These are phyloP conservation scores for Oncorhynchus masou DNA, from an alignment of 2,113 vertebrate genomes.

Conservation along the genomic window DNA sequence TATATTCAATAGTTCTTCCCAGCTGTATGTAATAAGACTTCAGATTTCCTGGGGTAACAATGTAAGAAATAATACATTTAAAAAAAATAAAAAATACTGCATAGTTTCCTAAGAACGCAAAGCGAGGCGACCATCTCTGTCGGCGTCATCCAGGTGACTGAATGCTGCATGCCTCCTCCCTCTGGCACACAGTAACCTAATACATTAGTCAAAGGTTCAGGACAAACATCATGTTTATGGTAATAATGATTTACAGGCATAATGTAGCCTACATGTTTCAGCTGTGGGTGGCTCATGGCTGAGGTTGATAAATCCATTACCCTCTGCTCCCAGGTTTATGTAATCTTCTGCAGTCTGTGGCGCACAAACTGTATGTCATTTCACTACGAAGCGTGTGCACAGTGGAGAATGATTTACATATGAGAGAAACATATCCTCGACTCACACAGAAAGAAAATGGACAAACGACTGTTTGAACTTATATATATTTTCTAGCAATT, in stretches of 20 bases:
- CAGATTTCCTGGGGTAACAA: too few species aligned
- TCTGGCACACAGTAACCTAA: slow-evolving; percentile 9
- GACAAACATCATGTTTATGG: slow-evolving; percentile 37
- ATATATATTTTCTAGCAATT: too few species aligned
- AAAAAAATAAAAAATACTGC: too few species aligned
- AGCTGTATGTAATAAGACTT: too few species aligned
- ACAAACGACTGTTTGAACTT: not conserved
- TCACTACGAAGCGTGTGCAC: not conserved
- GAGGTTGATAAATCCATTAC: slow-evolving; percentile 38
- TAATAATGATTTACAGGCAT: slow-evolving; percentile 39
- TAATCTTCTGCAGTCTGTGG: slow-evolving; percentile 32
- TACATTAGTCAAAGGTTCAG: slow-evolving; percentile 39
- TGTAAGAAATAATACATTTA: too few species aligned
- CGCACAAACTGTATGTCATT: not conserved
- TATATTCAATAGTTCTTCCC: too few species aligned
- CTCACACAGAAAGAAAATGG: not conserved
- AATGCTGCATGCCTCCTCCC: not conserved
- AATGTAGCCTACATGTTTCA: slow-evolving; percentile 8
- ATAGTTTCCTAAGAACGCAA: too few species aligned
- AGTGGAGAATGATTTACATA: not conserved
- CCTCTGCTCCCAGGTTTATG: slow-evolving; percentile 26
- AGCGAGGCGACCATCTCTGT: too few species aligned
- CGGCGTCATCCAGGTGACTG: too few species aligned
- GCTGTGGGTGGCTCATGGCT: not conserved
- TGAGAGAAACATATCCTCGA: not conserved